phyloP scores from a whole-genome alignment of 1,140 invertebrate genomes.

The Brachionus rotundiformis region DNA sequence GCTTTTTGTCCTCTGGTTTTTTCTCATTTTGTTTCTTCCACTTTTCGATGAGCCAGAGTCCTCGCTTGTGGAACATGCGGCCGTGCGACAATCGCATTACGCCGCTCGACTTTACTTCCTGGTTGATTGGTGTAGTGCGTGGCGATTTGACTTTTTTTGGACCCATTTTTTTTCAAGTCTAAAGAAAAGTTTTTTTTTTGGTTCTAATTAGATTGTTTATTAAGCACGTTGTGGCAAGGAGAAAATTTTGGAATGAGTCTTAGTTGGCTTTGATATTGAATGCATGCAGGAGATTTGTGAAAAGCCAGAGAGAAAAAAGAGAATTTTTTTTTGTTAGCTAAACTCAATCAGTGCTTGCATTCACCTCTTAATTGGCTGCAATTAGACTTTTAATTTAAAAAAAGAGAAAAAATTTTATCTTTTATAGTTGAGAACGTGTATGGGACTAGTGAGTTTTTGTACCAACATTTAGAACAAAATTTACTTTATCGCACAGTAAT shows the following conservation, averaged over 20 bases:
- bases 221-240: slow-evolving; percentile 32
- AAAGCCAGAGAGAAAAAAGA: slow-evolving; percentile 5
- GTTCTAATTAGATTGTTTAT: neutral
- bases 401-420: no score
- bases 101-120: slow-evolving; percentile 25
- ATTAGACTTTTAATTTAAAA: neutral
- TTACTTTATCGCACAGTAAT: neutral
- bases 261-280: neutral
- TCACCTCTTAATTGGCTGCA: neutral
- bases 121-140: slow-evolving; percentile 40
- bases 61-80: slow-evolving; percentile 51
- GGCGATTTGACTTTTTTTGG: slow-evolving; percentile 17
- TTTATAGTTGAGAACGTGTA: neutral
- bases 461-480: neutral
- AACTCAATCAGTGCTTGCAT: neutral
- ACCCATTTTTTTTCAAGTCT: slow-evolving; percentile 46
- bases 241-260: neutral
- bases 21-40: slow-evolving; percentile 52
- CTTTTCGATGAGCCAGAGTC: slow-evolving; percentile 35
- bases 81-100: slow-evolving; percentile 51
- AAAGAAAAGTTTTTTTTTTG: slow-evolving; percentile 4
- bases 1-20: slow-evolving; percentile 38
- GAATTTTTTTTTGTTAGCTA: slow-evolving; percentile 23
- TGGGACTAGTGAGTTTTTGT: neutral
- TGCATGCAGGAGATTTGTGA: slow-evolving; percentile 25